Evolutionary conservation across 2,797 vertebrate species (phyloP).

Genomic region (Chromis chromis): DNA sequence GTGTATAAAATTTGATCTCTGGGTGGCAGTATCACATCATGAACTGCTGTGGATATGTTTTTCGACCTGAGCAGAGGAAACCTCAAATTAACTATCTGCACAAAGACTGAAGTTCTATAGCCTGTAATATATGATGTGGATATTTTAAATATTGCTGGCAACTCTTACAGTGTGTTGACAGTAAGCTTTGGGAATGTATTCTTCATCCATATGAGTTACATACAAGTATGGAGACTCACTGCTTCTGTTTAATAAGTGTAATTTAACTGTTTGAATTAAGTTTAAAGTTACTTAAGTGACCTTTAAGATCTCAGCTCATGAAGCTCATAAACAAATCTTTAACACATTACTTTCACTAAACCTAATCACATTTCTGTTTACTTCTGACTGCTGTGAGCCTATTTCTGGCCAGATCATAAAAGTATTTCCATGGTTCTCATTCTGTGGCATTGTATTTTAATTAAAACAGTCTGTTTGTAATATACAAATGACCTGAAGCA

Average conservation of each 20-base stretch:
- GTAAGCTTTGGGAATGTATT: too few relatives aligned
- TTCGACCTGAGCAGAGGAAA: not conserved
- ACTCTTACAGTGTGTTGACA: not conserved
- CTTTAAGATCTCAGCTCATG: too few relatives aligned
- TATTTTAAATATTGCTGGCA: not conserved
- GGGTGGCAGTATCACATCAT: constrained; percentile 60
- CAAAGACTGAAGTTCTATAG: not conserved
- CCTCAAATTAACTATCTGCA: not conserved
- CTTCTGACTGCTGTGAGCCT: not conserved
- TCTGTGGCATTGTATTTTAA: not conserved
- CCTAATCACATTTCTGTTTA: not conserved
- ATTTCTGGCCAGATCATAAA: not conserved
- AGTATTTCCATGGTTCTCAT: not conserved
- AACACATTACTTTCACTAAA: too few relatives aligned
- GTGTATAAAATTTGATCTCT: constrained; percentile 41
- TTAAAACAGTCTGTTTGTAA: not conserved
- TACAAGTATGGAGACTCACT: not conserved
- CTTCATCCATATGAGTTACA: not conserved
- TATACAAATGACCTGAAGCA: not conserved
- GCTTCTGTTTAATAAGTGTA: too few relatives aligned
- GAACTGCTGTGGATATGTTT: not conserved
- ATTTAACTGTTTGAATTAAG: too few relatives aligned
- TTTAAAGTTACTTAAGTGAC: not conserved
- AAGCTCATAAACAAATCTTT: not conserved
- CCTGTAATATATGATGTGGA: not conserved